phyloP scores from a whole-genome alignment of 2,113 vertebrate genomes.

The Sciurus niger region DNA sequence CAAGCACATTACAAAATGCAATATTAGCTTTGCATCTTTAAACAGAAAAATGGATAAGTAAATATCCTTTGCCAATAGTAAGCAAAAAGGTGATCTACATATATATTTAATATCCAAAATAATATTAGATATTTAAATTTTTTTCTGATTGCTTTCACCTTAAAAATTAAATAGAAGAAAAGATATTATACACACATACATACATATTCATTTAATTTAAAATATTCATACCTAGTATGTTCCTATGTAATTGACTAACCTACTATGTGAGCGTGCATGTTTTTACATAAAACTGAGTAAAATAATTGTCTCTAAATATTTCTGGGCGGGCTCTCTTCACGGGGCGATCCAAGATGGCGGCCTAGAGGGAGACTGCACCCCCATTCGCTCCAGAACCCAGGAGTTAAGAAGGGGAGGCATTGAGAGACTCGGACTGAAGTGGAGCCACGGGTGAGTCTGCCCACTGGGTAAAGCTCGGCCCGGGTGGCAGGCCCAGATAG shows the following conservation, averaged over 20 bases:
- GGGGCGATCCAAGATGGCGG: too few relatives aligned
- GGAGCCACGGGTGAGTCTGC: too few relatives aligned
- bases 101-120: not conserved
- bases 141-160: not conserved
- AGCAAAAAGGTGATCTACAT: not conserved
- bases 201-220: not conserved
- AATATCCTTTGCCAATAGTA: not conserved
- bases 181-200: not conserved
- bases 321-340: too few relatives aligned
- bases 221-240: not conserved
- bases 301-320: not conserved
- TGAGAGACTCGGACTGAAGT: too few relatives aligned
- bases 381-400: too few relatives aligned
- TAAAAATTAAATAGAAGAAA: conserved; percentile 15
- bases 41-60: not conserved
- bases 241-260: not conserved
- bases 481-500: too few relatives aligned
- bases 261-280: not conserved
- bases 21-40: not conserved
- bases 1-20: not conserved
- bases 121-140: not conserved
- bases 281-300: not conserved
- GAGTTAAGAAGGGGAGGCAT: too few relatives aligned
- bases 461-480: too few relatives aligned
- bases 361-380: too few relatives aligned